Evolutionary conservation across 2,888 invertebrate genomes (phyloP).

Genomic region (Cephus runcator): DNA sequence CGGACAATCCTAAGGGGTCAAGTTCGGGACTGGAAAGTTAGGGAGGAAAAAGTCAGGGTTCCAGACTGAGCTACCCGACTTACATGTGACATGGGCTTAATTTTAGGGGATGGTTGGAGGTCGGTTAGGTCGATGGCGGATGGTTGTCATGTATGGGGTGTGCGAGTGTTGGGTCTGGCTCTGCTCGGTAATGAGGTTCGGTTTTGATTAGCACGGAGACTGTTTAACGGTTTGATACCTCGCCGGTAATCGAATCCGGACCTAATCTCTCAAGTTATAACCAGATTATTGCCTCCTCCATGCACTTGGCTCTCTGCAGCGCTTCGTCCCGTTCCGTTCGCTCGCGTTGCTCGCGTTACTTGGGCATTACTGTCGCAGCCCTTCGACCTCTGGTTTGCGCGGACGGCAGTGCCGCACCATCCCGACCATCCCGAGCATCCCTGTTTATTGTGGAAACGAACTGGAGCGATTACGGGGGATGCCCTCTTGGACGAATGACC

Average conservation of each 20-base stretch:
- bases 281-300: slow-evolving; percentile 66
- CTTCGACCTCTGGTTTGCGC: slow-evolving; percentile 28
- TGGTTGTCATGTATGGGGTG: neutral
- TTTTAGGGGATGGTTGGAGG: neutral
- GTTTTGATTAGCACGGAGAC: slow-evolving; percentile 67
- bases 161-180: slow-evolving; percentile 34
- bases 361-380: slow-evolving; percentile 39
- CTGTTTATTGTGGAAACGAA: neutral
- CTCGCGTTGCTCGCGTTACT: neutral
- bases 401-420: slow-evolving; percentile 7
- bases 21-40: neutral
- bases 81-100: neutral
- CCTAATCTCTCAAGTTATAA: slow-evolving; percentile 68
- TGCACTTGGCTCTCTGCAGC: slow-evolving; percentile 59
- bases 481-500: neutral
- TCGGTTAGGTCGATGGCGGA: neutral
- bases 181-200: slow-evolving; percentile 64
- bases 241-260: slow-evolving; percentile 66
- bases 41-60: neutral
- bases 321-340: slow-evolving; percentile 40
- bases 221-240: slow-evolving; percentile 67
- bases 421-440: neutral
- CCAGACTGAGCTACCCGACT: neutral
- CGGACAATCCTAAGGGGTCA: neutral
- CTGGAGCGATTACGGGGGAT: neutral